phyloP scores from a whole-genome alignment of 2,888 invertebrate genomes.

The Orgyia antiqua region DNA sequence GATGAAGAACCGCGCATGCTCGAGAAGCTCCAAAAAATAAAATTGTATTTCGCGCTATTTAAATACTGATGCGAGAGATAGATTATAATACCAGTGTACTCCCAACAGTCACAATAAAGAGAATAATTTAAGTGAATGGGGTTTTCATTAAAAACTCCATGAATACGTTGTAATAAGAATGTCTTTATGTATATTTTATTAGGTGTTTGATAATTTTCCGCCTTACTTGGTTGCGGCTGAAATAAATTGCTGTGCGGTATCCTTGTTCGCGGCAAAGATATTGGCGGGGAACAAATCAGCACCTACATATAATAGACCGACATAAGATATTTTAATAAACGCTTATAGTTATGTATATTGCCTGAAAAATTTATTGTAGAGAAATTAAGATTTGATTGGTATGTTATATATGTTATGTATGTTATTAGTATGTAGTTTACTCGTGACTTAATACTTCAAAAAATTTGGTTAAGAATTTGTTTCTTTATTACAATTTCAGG shows the following conservation, averaged over 20 bases:
- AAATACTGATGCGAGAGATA: slow-evolving; percentile 44
- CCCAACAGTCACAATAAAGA: slow-evolving; percentile 24
- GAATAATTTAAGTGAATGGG: slow-evolving; percentile 33
- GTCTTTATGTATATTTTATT: slow-evolving; percentile 24
- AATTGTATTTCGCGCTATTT: slow-evolving; percentile 53
- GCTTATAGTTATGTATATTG: too few relatives aligned
- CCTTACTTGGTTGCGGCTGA: slow-evolving; percentile 4
- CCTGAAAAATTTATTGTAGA: too few relatives aligned
- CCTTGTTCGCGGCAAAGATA: slow-evolving; percentile 4
- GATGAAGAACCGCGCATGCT: slow-evolving; percentile 45
- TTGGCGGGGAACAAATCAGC: slow-evolving; percentile 8
- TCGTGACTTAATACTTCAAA: too few relatives aligned
- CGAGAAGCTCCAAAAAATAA: slow-evolving; percentile 40
- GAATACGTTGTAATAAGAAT: slow-evolving; percentile 13
- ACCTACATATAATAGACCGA: too few relatives aligned
- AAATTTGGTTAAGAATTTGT: too few relatives aligned
- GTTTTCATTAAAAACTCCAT: slow-evolving; percentile 26
- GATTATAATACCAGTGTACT: slow-evolving; percentile 37
- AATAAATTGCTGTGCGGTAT: slow-evolving; percentile 9
- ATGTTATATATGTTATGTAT: too few relatives aligned
- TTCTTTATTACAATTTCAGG: too few relatives aligned
- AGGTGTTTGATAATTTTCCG: slow-evolving; percentile 17
- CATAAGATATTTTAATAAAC: too few relatives aligned
- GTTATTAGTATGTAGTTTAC: too few relatives aligned
- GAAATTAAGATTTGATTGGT: too few relatives aligned